A percentile compares a stretch with the other conserved stretches of the same genome.
These are phyloP conservation scores for Zootoca vivipara DNA, from an alignment of 2,113 vertebrate genomes.

Conservation along the genomic window DNA sequence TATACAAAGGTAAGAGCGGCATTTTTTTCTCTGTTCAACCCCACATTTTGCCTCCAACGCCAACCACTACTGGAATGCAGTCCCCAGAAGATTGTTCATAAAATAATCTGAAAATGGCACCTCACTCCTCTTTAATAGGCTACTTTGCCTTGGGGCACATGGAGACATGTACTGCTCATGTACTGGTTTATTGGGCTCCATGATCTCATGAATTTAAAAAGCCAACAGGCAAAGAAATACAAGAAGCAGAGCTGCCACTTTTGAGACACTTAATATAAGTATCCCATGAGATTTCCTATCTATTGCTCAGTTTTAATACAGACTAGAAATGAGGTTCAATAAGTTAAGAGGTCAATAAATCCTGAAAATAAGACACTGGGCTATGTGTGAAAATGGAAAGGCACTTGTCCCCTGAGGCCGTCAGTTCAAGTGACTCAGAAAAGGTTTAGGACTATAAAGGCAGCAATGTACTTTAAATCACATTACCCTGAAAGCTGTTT, in stretches of 20 bases:
- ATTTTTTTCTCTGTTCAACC: too few species aligned
- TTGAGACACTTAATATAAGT: not conserved
- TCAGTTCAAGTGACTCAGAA: not conserved
- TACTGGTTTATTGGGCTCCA: not conserved
- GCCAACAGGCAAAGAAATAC: not conserved
- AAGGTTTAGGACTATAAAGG: not conserved
- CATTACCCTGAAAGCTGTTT: not conserved
- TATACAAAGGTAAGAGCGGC: too few species aligned
- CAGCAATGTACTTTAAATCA: not conserved
- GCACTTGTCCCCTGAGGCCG: not conserved
- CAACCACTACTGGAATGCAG: too few species aligned
- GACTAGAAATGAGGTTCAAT: not conserved
- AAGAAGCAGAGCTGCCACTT: not conserved
- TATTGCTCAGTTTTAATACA: not conserved
- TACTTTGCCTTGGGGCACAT: not conserved
- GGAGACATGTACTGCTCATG: not conserved
- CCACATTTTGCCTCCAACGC: too few species aligned
- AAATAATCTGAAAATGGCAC: too few species aligned
- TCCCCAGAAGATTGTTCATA: too few species aligned
- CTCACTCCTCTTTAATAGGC: not conserved
- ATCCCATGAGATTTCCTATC: not conserved
- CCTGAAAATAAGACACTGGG: not conserved
- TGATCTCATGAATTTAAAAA: not conserved
- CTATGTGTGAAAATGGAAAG: not conserved
- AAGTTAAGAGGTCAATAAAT: not conserved